Evolutionary conservation across 2,797 vertebrate species (phyloP), one percentile per base, ranked within the genome.

Genomic region (Sebastes minor): DNA sequence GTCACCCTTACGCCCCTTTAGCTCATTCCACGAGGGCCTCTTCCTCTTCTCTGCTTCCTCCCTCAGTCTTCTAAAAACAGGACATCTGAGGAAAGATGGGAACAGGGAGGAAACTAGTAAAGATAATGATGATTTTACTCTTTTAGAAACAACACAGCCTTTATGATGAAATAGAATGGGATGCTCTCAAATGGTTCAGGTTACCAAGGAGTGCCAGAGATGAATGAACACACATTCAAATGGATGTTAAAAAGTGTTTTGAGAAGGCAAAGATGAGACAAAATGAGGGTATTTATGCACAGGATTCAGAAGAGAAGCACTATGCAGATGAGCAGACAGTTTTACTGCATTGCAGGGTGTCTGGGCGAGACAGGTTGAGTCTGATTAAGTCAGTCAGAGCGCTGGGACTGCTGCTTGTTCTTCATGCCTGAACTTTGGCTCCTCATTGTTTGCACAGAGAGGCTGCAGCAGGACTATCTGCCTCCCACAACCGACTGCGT

Each of bases 31-130:
- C 49, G 93, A 87, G 23, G 96, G 93, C 86, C 93, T 95, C 93
- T 95, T 98, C 90, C 94, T 97, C 87, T 80, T 90, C 83, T 98
- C 97, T 0, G 95, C 94, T 66, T 97, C 97, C 72, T 96, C 96
- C 83, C 91, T 95, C 73, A 97, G 94, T 81, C 96, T 96, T 90
- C 90, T 96, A 88, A 97, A 97, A 71, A 95, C 97, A 81, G 95
- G 95, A 89, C 98, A 99, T 94, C 98, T 99, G 87, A 74, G 74
- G 59, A 80, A 61, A 68, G 52, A 90, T 16, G 71, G 67, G 57
- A 71, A 71, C 18, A 55, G 11, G 18, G 46, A 76, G 64, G 68
- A 76, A 84, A 78, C 14, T 4, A 63, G 23, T 67, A 3, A 30
- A 52, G 28, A 62, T 10, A 55, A 55, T 2, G 42, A 81, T 49